Conservation (phyloP, 2,113 vertebrate genomes). For the Cyanistes caeruleus region DNA sequence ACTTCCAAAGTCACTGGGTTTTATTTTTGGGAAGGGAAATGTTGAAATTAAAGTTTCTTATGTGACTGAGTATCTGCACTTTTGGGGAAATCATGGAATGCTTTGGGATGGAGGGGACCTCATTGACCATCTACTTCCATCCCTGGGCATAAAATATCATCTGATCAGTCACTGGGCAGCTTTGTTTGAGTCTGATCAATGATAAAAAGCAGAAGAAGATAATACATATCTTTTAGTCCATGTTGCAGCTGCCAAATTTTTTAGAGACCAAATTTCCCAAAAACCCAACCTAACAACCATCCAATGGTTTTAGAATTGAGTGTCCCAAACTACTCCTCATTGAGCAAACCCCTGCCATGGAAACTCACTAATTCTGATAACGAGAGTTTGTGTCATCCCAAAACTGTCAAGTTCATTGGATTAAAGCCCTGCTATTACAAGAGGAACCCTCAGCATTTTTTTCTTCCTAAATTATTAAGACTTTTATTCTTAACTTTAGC, state of each 20-base stretch:
- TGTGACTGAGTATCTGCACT: background rate
- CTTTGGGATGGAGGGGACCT: background rate
- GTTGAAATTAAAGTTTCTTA: background rate
- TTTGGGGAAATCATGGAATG: background rate
- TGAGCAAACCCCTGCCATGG: background rate
- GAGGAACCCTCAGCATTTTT: background rate
- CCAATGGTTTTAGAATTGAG: background rate
- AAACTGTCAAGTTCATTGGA: background rate
- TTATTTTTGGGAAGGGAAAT: background rate
- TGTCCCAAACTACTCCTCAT: background rate
- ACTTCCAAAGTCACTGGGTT: background rate
- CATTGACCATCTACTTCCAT: background rate
- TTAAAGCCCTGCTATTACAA: background rate
- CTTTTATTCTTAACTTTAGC: background rate
- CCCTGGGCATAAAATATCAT: background rate
- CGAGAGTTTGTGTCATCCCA: background rate
- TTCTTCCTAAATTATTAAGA: background rate
- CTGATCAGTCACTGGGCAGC: background rate
- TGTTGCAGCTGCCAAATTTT: background rate
- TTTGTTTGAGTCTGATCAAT: background rate
- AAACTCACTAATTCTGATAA: background rate
- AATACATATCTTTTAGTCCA: background rate
- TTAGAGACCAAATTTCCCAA: background rate
- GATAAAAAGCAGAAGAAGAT: background rate
- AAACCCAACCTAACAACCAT: background rate